Evolutionary conservation across 2,113 vertebrate species (phyloP).

Genomic region (Tenebrosternarchus preto): DNA sequence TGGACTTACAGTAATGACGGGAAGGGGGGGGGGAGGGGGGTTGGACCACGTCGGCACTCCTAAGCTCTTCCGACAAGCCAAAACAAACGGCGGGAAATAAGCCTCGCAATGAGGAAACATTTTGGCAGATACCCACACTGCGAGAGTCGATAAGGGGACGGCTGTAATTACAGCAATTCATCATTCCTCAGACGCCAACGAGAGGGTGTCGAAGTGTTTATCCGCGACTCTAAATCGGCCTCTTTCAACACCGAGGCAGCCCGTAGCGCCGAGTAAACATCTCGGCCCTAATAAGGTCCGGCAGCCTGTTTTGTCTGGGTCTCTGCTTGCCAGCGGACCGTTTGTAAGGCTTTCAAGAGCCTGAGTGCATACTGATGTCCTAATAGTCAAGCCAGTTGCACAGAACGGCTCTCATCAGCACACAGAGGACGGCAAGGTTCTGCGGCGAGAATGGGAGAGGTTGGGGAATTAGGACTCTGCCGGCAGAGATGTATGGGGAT

Average conservation of each 20-base stretch:
- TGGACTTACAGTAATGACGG: background rate
- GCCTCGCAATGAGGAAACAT: background rate
- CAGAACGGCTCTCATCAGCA: background rate
- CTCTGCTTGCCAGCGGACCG: background rate
- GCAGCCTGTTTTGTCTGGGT: constrained; percentile 5
- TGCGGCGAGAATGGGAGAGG: constrained; percentile 29
- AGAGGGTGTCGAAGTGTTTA: constrained; percentile 41
- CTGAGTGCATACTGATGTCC: constrained; percentile 42
- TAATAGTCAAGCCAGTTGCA: constrained; percentile 28
- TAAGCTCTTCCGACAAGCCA: background rate
- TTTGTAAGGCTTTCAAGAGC: background rate
- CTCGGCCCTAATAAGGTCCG: constrained; percentile 28
- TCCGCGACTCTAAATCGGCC: constrained; percentile 17
- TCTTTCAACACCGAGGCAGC: constrained; percentile 47
- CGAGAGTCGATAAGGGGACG: constrained; percentile 33
- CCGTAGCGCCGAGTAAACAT: constrained; percentile 36
- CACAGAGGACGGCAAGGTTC: constrained; percentile 21
- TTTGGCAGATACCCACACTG: constrained; percentile 1
- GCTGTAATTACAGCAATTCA: constrained; percentile 28
- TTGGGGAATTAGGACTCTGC: background rate
- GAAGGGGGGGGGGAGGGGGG: too few species aligned
- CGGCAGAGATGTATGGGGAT: constrained; percentile 33
- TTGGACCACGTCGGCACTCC: background rate
- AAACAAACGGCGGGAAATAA: background rate
- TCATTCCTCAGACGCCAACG: constrained; percentile 33